A percentile compares a stretch with the other conserved stretches of the same genome.
Conservation (phyloP, 2,888 invertebrate genomes). For the Xylota sylvarum region DNA sequence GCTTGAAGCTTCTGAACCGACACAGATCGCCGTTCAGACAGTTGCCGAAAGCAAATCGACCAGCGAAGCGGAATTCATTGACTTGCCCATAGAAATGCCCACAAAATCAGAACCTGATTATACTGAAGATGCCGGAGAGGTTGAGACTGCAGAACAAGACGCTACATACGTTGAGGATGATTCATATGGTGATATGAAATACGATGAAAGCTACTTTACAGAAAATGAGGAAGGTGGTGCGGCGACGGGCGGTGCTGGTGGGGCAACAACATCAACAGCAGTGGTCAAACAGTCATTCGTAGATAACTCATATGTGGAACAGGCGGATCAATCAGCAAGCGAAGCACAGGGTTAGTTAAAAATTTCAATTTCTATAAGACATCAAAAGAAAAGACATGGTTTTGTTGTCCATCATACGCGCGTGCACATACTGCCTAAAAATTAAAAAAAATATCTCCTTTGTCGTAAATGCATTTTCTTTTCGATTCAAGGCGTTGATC, state of each 20-base stretch:
- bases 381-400: constrained; percentile 56
- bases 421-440: no score
- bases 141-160: constrained; percentile 88
- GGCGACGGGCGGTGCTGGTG: constrained; percentile 79
- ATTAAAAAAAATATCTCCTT: no score
- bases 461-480: not conserved
- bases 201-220: constrained; percentile 85
- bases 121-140: constrained; percentile 88
- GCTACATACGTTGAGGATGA: constrained; percentile 88
- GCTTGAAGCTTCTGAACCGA: constrained; percentile 87
- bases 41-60: constrained; percentile 82
- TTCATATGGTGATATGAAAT: constrained; percentile 88
- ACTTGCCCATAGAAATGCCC: constrained; percentile 86
- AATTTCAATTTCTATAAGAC: constrained; percentile 39
- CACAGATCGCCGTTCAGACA: constrained; percentile 86
- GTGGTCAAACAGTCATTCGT: constrained; percentile 82
- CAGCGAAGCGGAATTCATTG: constrained; percentile 84
- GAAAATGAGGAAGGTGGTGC: constrained; percentile 84
- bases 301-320: constrained; percentile 84
- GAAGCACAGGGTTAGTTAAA: constrained; percentile 85
- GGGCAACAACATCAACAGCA: constrained; percentile 83
- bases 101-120: constrained; percentile 90
- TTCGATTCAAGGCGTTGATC: not conserved
- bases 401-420: constrained; percentile 16
- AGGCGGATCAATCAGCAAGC: constrained; percentile 83